These are phyloP conservation scores for Lophura nycthemera DNA, from an alignment of 2,113 vertebrate species.

Conservation along the genomic window DNA sequence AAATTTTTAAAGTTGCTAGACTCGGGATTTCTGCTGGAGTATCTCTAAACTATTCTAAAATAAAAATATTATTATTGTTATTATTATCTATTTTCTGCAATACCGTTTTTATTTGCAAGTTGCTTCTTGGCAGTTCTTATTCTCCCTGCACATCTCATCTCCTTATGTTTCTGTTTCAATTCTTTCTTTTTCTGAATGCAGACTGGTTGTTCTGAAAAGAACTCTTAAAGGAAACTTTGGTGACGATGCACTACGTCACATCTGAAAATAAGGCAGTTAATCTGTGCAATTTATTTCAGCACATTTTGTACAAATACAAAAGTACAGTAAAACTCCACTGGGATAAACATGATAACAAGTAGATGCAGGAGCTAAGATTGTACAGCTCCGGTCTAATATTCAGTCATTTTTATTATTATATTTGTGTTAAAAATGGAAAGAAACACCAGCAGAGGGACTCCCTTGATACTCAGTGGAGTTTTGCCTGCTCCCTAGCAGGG, in stretches of 20 bases:
- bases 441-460: slow-evolving; percentile 60
- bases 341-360: slow-evolving; percentile 68
- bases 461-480: slow-evolving; percentile 45
- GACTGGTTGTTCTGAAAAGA: slow-evolving; percentile 23
- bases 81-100: background rate
- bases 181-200: background rate
- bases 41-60: background rate
- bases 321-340: slow-evolving; percentile 37
- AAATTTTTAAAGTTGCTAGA: background rate
- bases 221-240: slow-evolving; percentile 63
- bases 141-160: background rate
- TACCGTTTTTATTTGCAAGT: background rate
- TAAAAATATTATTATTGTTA: background rate
- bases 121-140: background rate
- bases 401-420: slow-evolving; percentile 78
- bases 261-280: slow-evolving; percentile 64
- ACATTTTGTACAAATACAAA: slow-evolving; percentile 54
- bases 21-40: background rate
- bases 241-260: slow-evolving; percentile 29
- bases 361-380: slow-evolving; percentile 62
- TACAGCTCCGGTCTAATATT: slow-evolving; percentile 64
- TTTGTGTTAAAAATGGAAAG: slow-evolving; percentile 69
- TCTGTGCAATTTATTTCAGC: slow-evolving; percentile 56
- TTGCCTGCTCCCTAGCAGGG: slow-evolving; percentile 49
- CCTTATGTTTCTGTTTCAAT: background rate